These are phyloP conservation scores for Pantherophis guttatus DNA, from an alignment of 2,113 vertebrate species.

Conservation along the genomic window DNA sequence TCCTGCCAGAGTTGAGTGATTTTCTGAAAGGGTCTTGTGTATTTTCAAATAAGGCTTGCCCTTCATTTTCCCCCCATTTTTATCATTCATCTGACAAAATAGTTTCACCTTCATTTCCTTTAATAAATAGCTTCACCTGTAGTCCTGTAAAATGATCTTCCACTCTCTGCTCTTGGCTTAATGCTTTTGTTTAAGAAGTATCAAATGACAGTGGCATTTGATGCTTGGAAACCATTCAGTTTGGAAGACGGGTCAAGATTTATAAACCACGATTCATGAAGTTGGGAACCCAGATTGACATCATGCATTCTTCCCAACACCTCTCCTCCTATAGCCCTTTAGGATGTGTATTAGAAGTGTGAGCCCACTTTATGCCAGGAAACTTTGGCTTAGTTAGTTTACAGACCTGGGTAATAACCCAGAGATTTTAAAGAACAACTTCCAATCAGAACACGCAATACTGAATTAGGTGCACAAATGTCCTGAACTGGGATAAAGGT, in stretches of 20 bases:
- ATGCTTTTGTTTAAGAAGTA: constrained; percentile 9
- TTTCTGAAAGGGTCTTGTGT: background rate
- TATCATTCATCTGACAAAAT: background rate
- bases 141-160: background rate
- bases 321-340: background rate
- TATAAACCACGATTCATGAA: background rate
- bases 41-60: background rate
- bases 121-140: background rate
- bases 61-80: background rate
- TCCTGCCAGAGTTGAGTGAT: constrained; percentile 13
- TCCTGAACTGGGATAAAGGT: background rate
- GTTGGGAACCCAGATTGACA: background rate
- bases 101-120: constrained; percentile 1
- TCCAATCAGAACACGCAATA: background rate
- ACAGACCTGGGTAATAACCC: background rate
- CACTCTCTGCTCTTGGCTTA: background rate
- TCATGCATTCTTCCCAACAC: background rate
- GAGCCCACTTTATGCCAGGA: background rate
- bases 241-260: background rate
- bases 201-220: background rate
- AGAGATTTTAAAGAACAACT: background rate
- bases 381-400: background rate
- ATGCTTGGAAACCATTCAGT: background rate
- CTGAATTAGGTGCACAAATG: background rate
- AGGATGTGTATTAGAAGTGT: background rate